Percentiles rank a stretch among this genome's conserved stretches.
These are phyloP conservation scores for Cherax destructor DNA, from an alignment of 1,140 invertebrate genomes.

Conservation along the genomic window DNA sequence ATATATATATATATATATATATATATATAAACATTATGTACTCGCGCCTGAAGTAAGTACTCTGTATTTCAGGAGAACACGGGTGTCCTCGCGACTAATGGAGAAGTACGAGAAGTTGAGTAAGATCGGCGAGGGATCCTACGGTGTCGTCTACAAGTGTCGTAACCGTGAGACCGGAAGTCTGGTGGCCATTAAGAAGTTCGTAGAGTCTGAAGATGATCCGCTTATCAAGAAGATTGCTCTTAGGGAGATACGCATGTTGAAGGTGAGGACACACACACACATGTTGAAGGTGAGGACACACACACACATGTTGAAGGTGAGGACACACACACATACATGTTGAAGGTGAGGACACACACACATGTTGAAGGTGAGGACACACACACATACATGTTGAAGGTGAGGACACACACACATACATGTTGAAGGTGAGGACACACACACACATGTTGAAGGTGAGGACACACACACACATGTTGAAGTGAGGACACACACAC, in stretches of 20 bases:
- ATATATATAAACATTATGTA: neutral
- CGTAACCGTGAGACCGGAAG: constrained; percentile 96
- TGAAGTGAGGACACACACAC: no score
- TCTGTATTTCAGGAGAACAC: constrained; percentile 78
- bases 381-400: no score
- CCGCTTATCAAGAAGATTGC: constrained; percentile 99
- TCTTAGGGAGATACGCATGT: constrained; percentile 95
- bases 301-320: no score
- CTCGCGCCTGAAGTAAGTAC: no score
- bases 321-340: no score
- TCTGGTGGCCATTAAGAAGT: constrained; percentile 98
- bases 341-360: no score
- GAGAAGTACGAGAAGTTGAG: constrained; percentile 98
- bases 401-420: no score
- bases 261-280: constrained; percentile 85
- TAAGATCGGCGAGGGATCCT: constrained; percentile 98
- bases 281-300: no score
- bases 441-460: no score
- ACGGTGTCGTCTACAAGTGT: constrained; percentile 99
- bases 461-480: no score
- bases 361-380: no score
- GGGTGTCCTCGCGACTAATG: constrained; percentile 90
- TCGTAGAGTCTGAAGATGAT: constrained; percentile 99
- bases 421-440: no score
- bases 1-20: neutral